A percentile compares a stretch with the other conserved stretches of the same genome.
Evolutionary conservation across 2,113 vertebrate genomes (phyloP).

Genomic region (Corapipo altera): DNA sequence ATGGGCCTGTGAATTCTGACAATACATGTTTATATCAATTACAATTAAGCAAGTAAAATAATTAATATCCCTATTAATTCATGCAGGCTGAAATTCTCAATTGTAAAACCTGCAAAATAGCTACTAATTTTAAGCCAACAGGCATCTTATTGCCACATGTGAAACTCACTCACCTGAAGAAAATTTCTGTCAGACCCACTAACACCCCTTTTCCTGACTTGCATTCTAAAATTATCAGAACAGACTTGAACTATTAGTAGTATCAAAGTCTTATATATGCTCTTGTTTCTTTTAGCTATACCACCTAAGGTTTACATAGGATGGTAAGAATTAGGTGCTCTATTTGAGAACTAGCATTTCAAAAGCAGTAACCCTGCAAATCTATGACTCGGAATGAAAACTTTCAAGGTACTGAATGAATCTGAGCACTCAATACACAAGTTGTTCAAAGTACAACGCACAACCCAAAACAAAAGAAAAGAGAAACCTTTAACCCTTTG

Average conservation of each 20-base stretch:
- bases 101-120: slow-evolving; percentile 79
- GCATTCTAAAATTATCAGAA: slow-evolving; percentile 75
- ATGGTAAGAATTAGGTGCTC: slow-evolving; percentile 67
- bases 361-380: slow-evolving; percentile 72
- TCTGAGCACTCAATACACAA: slow-evolving; percentile 75
- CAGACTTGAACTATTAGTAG: slow-evolving; percentile 76
- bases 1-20: slow-evolving; percentile 98
- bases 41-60: slow-evolving; percentile 96
- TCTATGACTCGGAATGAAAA: slow-evolving; percentile 69
- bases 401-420: slow-evolving; percentile 75
- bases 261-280: slow-evolving; percentile 70
- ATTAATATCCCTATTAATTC: slow-evolving; percentile 85
- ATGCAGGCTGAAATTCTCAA: slow-evolving; percentile 89
- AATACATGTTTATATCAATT: slow-evolving; percentile 95
- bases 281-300: slow-evolving; percentile 68
- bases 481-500: slow-evolving; percentile 87
- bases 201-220: slow-evolving; percentile 74
- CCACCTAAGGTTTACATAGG: slow-evolving; percentile 60
- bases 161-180: slow-evolving; percentile 78
- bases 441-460: slow-evolving; percentile 74
- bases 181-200: slow-evolving; percentile 77
- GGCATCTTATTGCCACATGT: slow-evolving; percentile 70
- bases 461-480: slow-evolving; percentile 84
- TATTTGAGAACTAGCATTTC: slow-evolving; percentile 71
- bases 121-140: slow-evolving; percentile 72